Evolutionary conservation across 2,797 vertebrate species (phyloP).

Genomic region (Micromesistius poutassou): DNA sequence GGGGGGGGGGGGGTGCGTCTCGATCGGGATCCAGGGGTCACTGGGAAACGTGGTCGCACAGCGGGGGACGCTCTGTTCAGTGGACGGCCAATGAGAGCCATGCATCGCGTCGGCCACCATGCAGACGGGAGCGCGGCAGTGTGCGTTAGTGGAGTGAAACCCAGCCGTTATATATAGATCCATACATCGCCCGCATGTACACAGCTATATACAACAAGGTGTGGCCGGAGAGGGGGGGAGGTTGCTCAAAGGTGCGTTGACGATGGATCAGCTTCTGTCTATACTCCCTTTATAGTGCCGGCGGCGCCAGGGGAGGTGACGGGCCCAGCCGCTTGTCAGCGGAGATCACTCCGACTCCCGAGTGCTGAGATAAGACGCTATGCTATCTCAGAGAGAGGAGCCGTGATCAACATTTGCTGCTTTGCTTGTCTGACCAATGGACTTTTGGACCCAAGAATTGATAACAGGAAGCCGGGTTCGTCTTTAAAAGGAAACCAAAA

Average conservation of each 20-base stretch:
- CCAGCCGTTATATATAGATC: background rate
- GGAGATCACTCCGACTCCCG: background rate
- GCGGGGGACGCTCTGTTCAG: background rate
- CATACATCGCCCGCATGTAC: background rate
- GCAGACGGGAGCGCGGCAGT: constrained; percentile 66
- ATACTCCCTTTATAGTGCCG: background rate
- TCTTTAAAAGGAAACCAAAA: background rate
- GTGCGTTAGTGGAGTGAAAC: background rate
- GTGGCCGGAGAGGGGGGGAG: constrained; percentile 24
- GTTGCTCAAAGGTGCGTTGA: constrained; percentile 22
- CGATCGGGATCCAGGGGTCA: no score
- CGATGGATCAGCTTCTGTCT: constrained; percentile 10
- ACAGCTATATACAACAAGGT: constrained; percentile 6
- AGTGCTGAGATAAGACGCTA: background rate
- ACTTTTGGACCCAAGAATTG: background rate
- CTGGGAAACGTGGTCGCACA: no score
- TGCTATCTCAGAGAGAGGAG: background rate
- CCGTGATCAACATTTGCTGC: no score
- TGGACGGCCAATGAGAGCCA: constrained; percentile 59
- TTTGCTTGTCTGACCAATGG: background rate
- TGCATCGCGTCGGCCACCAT: constrained; percentile 73
- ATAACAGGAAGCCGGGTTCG: background rate
- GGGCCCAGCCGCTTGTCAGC: no score
- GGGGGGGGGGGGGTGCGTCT: constrained; percentile 32
- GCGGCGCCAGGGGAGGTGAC: background rate